These are phyloP conservation scores for Mus spretus DNA, from an alignment of 2,797 vertebrate genomes.

Conservation along the genomic window DNA sequence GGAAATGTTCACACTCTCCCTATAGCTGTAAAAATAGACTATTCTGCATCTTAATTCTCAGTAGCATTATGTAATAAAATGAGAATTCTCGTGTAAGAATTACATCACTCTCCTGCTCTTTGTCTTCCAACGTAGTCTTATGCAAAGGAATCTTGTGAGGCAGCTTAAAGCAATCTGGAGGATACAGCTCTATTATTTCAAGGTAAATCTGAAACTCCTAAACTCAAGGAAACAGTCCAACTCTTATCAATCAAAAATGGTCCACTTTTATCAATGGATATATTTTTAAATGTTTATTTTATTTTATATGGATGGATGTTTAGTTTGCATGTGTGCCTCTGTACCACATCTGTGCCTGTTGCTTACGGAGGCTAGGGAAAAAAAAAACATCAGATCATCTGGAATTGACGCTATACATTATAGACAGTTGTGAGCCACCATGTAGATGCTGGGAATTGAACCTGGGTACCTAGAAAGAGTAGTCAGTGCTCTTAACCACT, in stretches of 20 bases:
- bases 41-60: background rate
- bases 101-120: background rate
- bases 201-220: background rate
- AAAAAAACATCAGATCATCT: background rate
- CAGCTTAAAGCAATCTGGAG: background rate
- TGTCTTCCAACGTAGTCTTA: background rate
- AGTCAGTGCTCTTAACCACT: background rate
- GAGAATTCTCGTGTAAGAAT: background rate
- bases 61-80: background rate
- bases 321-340: background rate
- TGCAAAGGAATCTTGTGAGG: background rate
- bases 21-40: background rate
- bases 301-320: background rate
- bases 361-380: too few relatives aligned
- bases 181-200: background rate
- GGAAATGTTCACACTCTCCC: too few relatives aligned
- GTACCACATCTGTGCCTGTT: background rate
- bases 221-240: background rate
- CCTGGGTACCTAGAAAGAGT: background rate
- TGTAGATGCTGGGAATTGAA: background rate
- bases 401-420: background rate
- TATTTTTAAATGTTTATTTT: background rate
- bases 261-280: background rate
- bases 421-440: background rate
- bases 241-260: background rate